Evolutionary conservation across 2,113 vertebrate species (phyloP), one percentile per base, ranked within the genome.

Genomic region (Hoplias malabaricus): DNA sequence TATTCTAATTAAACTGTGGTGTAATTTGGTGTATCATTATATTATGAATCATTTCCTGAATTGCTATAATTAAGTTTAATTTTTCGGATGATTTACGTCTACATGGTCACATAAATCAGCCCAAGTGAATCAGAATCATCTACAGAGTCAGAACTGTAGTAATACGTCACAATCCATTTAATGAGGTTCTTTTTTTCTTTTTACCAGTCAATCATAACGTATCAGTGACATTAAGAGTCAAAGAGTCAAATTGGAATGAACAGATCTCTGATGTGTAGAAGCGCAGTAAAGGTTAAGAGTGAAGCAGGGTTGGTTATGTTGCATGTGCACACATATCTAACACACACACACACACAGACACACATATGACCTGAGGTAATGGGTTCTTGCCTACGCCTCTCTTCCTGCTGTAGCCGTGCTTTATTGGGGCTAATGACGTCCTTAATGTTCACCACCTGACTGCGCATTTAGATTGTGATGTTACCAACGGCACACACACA

Each of bases 391-490:
- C 73, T 57, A 73, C 38, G 36, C 54, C 73, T 66, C 43, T 48
- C 80, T 73, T 48, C 62, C 48, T 21, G 62, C 78, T 82, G 68
- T 53, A 46, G 54, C 75, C 63, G 33, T 70, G 80, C 75, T 85
- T 86, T 82, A 86, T 91, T 91, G 90, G 89, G 82, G 90, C 92
- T 93, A 93, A 93, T 93, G 89, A 87, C 86, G 86, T 88, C 84
- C 91, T 77, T 93, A 94, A 95, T 93, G 86, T 88, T 86, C 87
- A 86, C 85, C 88, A 83, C 94, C 91, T 94, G 93, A 94, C 88
- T 91, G 82, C 86, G 93, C 93, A 94, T 94, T 86, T 90, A 89
- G 89, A 94, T 93, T 92, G 90, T 89, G 83, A 84, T 90, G 90
- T 82, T 82, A 82, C 73, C 78, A 76, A 33, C 29, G 48, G 29